Base-by-base conservation (phyloP, 1,140 invertebrate species). In the Euschistus heros region DNA sequence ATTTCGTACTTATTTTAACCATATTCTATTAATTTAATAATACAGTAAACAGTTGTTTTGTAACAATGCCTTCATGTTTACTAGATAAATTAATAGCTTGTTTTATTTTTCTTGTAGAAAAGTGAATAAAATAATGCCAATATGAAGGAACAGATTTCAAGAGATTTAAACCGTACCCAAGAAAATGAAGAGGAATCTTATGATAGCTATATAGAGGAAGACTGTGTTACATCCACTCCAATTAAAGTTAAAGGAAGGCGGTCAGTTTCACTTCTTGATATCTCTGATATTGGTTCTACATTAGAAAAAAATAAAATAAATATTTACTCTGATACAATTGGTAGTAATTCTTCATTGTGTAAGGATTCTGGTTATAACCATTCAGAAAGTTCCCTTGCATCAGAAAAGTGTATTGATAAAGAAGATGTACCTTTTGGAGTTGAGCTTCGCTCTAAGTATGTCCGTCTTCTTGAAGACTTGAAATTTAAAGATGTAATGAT, bases 321-420 rank as follows among this genome's bases (percentile, higher is more conserved):
- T 13, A 50, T 22, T 50, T 50, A 18, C 47, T 50, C 47, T 7
- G 47, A 50, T 50, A 50, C 47, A 6, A 18, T 50, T 50, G 30
- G 55, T 24, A 59, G 55, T 22, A 26, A 59, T 33, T 59, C 55
- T 22, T 27, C 55, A 27, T 5, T 59, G 5, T 26, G 24, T 24
- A 59, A 59, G 55, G 55, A 59, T n/a, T 59, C 55, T n/a, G 55
- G 55, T 15, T 59, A 27, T 33, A 59, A 59, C 24, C 55, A n/a
- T 14, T 59, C 55, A 24, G 55, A 26, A n/a, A 59, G 55, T 33
- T 59, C 55, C 15, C 30, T 59, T 26, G 26, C 55, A 7, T 59
- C 55, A 59, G 55, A 59, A 7, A 59, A 59, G 15, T 54, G 50
- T 54, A 59, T 59, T 14, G 26, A 59, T 7, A n/a, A 33, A 59